Base-by-base conservation (phyloP, 2,888 invertebrate genomes). In the Liposcelis brunnea region DNA sequence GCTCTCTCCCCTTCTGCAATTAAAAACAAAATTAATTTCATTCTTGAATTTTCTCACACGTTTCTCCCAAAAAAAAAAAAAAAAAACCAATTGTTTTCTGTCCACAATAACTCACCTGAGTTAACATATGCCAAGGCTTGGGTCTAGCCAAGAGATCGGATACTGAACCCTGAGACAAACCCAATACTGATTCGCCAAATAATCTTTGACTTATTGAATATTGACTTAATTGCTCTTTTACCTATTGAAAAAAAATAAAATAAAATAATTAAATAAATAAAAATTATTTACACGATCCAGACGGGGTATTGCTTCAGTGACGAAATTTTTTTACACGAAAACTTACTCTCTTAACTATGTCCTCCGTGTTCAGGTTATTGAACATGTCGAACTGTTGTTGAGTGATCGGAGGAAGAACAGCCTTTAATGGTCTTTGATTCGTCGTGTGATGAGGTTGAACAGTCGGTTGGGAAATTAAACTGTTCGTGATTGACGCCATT, bases 61-160 rank as follows among this genome's bases (percentile, higher is more conserved):
- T 26, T 26, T 26, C 5, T 6, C 4, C 8, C 8, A 6, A 26
- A 26, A 26, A 26, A 26, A 26, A 26, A 26, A 26, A 26, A 26
- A 26, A 6, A 26, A 6, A 6, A 6, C 8, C 8, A 26, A 26
- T 6, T 26, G 26, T 26, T 26, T 26, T 26, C 8, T 4, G 8
- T 26, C 8, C 8, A 4, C 26, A 8, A 8, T 4, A 26, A 14
- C 35, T 5, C 10, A 35, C 35, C 59, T 89, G 90, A 11, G 98
- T 98, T 43, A 98, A 71, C 93, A 95, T 94, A 61, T 93, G 90
- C 98, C 97, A 98, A 0, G 95, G 93, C 62, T 98, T 98, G 31
- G 98, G 98, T 44, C 98, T 68, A 18, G 97, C 97, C 51, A 98
- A 69, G 35, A 98, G 71, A 64, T 98, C 98, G 40, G 94, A 95